Evolutionary conservation across 2,797 vertebrate genomes (phyloP).

Genomic region (Argya squamiceps): DNA sequence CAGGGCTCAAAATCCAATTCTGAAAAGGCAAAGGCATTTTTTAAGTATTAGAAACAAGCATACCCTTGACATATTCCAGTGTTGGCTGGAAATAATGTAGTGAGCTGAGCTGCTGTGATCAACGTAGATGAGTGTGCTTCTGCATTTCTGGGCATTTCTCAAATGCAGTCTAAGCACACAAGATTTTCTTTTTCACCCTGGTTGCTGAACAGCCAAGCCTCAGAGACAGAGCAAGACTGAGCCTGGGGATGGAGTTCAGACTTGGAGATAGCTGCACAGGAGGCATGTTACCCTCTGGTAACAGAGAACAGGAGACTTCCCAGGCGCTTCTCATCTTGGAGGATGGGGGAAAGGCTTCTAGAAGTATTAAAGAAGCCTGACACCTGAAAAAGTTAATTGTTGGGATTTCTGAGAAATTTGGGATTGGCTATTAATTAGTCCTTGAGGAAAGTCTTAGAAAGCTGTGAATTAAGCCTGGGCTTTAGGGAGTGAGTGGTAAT

Average conservation of each 20-base stretch:
- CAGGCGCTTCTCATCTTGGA: not conserved
- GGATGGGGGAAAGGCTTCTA: not conserved
- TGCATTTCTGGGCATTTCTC: not conserved
- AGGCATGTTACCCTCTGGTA: not conserved
- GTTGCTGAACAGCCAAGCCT: not conserved
- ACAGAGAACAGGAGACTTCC: not conserved
- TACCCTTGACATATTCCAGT: not conserved
- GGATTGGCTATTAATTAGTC: not conserved
- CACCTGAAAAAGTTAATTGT: not conserved
- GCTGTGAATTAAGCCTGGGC: not conserved
- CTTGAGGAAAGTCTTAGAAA: not conserved
- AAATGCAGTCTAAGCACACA: not conserved
- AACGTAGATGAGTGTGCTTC: rapidly evolving
- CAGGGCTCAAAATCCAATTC: not conserved
- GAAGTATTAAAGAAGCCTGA: not conserved
- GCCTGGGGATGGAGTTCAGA: not conserved
- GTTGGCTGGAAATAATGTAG: not conserved
- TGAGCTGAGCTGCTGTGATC: not conserved
- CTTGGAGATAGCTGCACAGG: not conserved
- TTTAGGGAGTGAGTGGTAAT: not conserved
- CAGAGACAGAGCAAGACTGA: not conserved
- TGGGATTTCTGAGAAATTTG: not conserved
- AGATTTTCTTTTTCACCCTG: not conserved
- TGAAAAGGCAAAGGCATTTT: not conserved
- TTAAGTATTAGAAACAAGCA: not conserved